Evolutionary conservation across 1,140 invertebrate genomes (phyloP), one percentile per base, ranked within the genome.

Genomic region (Drosophila tani): DNA sequence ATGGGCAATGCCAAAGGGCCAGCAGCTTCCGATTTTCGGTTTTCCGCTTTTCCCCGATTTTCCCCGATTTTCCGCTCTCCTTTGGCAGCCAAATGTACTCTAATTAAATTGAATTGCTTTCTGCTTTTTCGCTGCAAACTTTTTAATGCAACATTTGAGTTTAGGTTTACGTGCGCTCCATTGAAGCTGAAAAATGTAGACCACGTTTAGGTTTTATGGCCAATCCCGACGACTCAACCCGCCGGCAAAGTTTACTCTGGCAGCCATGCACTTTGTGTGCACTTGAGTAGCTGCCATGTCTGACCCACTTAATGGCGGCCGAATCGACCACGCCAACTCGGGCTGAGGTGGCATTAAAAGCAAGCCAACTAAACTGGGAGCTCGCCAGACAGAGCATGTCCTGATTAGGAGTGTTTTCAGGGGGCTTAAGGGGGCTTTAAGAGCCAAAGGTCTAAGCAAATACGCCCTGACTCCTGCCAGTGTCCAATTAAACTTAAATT

Each of bases 71-170:
- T 41, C 38, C 24, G 15, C 58, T 47, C 50, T 70, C 60, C 80
- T 56, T 53, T 70, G 79, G 64, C 71, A 41, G 79, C 32, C 56
- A 80, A 84, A 85, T 81, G 73, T 81, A 59, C 67, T 90, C 84
- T 87, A 87, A 87, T 87, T 87, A 90, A 87, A 87, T 87, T 79
- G 81, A 87, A 87, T 84, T 79, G 74, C 66, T 68, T 71, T 81
- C 76, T 88, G 60, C 59, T 82, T 55, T 67, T 41, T 56, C 45
- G 38, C 35, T 65, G 46, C 43, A 84, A 87, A 87, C 65, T 87
- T 87, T 87, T 87, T 84, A 90, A 87, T 88, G 81, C 84, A 66
- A 84, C 84, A 87, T 84, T 90, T 75, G 53, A 81, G 81, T 73
- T 84, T 71, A 81, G 77, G 71, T 81, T 68, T 81, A 90, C 85